Evolutionary conservation across 2,888 invertebrate genomes (phyloP), one percentile per base, ranked within the genome.

Genomic region (Aleiodes leptofemur): DNA sequence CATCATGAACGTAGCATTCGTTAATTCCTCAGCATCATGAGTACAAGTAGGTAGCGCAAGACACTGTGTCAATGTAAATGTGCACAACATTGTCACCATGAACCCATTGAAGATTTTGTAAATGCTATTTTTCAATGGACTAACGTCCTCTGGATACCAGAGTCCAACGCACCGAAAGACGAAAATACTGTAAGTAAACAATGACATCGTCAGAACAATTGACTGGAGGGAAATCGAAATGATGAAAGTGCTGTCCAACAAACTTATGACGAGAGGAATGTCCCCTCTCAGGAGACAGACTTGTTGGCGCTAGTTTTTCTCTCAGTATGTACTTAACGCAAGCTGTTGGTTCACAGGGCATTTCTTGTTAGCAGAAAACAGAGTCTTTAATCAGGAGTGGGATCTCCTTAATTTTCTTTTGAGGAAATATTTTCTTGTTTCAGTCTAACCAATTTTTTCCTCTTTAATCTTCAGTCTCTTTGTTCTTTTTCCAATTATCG

Each of bases 1-100:
- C 1, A 83, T 53, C 48, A 83, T 69, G 31, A 79, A 83, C 2
- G 79, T 72, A 59, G 79, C 80, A 9, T 81, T 80, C 0, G 78
- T 75, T 16, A 83, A 78, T 1, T 83, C 78, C 4, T 79, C 75
- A 3, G 74, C 29, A 14, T 69, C 51, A 68, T 68, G 13, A 11
- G 50, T 4, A 23, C 51, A 51, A 5, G 51, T 13, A 6, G 11
- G 51, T 11, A 68, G 2, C 13, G 29, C 51, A 9, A 51, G n/a
- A 34, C 50, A 29, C 31, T 68, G 68, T 13, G 68, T 29, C 3
- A 68, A 13, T n/a, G 31, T 51, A 9, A 68, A 68, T 13, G 68
- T 51, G 1, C 51, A 51, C 14, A 68, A 31, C n/a, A 23, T 31
- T 29, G 51, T 14, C 1, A 68, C 31, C 5, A 38, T 14, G n/a